These are phyloP conservation scores for Caranx ignobilis DNA, from an alignment of 2,113 vertebrate species.

Conservation along the genomic window DNA sequence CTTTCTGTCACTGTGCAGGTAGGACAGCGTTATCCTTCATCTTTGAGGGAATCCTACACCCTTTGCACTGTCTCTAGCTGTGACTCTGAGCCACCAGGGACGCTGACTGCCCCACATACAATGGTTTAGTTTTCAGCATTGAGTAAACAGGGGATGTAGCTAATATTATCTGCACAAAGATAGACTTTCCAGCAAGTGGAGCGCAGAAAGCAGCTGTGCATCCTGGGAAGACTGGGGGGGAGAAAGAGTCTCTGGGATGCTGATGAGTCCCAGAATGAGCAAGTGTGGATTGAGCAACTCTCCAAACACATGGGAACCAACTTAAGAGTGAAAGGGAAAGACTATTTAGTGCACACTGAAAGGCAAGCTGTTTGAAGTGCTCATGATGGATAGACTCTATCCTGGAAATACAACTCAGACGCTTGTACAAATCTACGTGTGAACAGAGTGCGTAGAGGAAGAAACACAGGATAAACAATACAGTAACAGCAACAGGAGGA, in stretches of 20 bases:
- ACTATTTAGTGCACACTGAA: constrained; percentile 55
- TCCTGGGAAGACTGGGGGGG: constrained; percentile 62
- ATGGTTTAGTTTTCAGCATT: constrained; percentile 79
- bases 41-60: constrained; percentile 65
- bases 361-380: constrained; percentile 67
- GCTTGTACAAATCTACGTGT: constrained; percentile 77
- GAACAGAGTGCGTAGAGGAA: constrained; percentile 78
- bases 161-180: constrained; percentile 81
- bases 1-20: background rate
- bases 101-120: constrained; percentile 64
- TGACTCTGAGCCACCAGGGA: constrained; percentile 61
- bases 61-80: constrained; percentile 48
- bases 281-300: constrained; percentile 83
- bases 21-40: constrained; percentile 40
- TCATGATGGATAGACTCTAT: constrained; percentile 60
- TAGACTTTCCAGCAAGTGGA: constrained; percentile 79
- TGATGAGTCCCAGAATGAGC: constrained; percentile 78
- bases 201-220: constrained; percentile 76
- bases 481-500: constrained; percentile 77
- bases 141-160: constrained; percentile 82
- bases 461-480: constrained; percentile 82
- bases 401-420: constrained; percentile 55
- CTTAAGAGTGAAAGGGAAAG: constrained; percentile 76
- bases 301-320: constrained; percentile 79
- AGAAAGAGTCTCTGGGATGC: constrained; percentile 62